Conservation (phyloP, 2,888 invertebrate genomes). For the Coleophora flavipennella region DNA sequence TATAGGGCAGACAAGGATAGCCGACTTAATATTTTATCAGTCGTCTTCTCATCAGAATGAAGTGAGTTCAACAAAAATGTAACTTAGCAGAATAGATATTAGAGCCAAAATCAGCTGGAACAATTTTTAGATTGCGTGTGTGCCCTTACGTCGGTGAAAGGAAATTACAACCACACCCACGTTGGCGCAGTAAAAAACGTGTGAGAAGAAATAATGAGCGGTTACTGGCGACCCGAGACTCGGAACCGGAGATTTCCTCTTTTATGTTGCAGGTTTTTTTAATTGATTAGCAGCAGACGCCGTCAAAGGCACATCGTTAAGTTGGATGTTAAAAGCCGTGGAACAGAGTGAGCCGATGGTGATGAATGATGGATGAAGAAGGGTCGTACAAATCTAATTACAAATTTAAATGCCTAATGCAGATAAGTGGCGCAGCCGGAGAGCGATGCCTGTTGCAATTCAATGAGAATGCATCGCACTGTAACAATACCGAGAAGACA, state of each 20-base stretch:
- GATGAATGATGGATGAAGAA: slow-evolving; percentile 62
- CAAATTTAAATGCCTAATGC: slow-evolving; percentile 57
- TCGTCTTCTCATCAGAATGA: slow-evolving; percentile 58
- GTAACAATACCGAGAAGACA: slow-evolving; percentile 9
- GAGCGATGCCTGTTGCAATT: slow-evolving; percentile 37
- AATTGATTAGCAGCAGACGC: slow-evolving; percentile 60
- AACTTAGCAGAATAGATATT: slow-evolving; percentile 2
- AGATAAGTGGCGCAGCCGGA: slow-evolving; percentile 35
- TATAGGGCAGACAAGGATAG: slow-evolving; percentile 57
- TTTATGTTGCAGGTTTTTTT: slow-evolving; percentile 47
- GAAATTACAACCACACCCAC: slow-evolving; percentile 74
- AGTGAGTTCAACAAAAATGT: slow-evolving; percentile 19
- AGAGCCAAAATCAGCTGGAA: slow-evolving; percentile 28
- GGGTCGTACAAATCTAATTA: slow-evolving; percentile 52
- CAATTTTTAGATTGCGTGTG: slow-evolving; percentile 54
- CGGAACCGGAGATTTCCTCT: slow-evolving; percentile 47
- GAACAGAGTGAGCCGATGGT: slow-evolving; percentile 19
- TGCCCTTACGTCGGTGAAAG: slow-evolving; percentile 73
- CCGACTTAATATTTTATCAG: slow-evolving; percentile 67
- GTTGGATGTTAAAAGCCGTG: slow-evolving; percentile 20
- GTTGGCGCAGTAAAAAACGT: slow-evolving; percentile 72
- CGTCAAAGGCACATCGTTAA: slow-evolving; percentile 28
- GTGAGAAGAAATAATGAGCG: slow-evolving; percentile 72
- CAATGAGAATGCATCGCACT: slow-evolving; percentile 31
- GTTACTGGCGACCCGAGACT: slow-evolving; percentile 63